Conservation (phyloP, 2,888 invertebrate genomes). For the Tachina grossa region DNA sequence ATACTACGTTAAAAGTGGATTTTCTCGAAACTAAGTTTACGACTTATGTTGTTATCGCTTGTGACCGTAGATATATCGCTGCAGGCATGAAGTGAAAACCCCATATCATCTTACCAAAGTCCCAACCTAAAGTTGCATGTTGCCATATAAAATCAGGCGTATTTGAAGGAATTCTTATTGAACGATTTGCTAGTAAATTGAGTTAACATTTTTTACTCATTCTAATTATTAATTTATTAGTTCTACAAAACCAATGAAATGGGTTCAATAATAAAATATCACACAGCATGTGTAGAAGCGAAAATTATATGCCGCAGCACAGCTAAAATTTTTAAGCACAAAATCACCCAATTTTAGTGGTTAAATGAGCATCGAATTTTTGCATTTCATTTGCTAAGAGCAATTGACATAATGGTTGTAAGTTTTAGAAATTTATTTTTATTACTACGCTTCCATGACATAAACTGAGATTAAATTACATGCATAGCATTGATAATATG, state of each 20-base stretch:
- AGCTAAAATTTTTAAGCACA: background rate
- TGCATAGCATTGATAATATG: background rate
- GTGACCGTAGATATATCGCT: too few relatives aligned
- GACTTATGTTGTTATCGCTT: too few relatives aligned
- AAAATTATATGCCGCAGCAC: too few relatives aligned
- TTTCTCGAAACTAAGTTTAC: too few relatives aligned
- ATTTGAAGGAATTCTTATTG: background rate
- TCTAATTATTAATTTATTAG: conserved; percentile 50
- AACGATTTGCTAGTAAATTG: conserved; percentile 24
- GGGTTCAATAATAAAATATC: background rate
- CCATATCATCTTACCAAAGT: conserved; percentile 2
- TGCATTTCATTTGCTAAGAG: background rate
- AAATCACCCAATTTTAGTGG: background rate
- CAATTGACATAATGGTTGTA: conserved; percentile 32
- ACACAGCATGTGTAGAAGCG: background rate
- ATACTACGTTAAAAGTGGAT: background rate
- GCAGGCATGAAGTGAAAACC: too few relatives aligned
- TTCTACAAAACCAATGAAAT: conserved; percentile 38
- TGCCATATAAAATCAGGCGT: too few relatives aligned
- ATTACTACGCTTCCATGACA: conserved; percentile 24
- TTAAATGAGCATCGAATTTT: conserved; percentile 3
- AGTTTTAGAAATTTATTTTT: conserved; percentile 38
- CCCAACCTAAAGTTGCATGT: conserved; percentile 32
- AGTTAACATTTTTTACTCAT: conserved; percentile 40
- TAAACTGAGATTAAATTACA: conserved; percentile 31